Conservation (phyloP, 37 sponge, comb jelly and placozoan species). For the Beroe ovata region DNA sequence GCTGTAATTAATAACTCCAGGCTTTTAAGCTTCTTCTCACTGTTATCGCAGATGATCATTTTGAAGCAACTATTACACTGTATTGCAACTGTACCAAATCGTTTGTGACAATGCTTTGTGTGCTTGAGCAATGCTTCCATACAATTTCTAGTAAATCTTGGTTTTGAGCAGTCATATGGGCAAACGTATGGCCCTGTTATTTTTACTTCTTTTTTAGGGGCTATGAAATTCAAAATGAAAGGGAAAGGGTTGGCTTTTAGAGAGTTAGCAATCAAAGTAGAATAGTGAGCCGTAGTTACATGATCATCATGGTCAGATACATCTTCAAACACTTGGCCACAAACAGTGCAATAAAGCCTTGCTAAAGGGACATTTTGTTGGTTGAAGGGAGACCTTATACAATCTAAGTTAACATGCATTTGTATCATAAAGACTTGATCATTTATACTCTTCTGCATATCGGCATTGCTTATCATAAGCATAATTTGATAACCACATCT, state of each 20-base stretch:
- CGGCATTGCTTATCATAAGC: too few relatives aligned
- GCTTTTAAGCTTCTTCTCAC: neutral
- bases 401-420: neutral
- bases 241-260: neutral
- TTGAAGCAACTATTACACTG: slow-evolving; percentile 38
- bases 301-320: neutral
- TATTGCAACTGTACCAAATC: neutral
- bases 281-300: neutral
- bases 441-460: too few relatives aligned
- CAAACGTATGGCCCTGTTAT: slow-evolving; percentile 14
- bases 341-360: neutral
- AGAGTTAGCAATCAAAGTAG: neutral
- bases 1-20: neutral
- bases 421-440: neutral
- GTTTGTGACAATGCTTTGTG: neutral
- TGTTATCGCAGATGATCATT: slow-evolving; percentile 12
- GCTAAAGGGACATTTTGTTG: neutral
- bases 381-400: slow-evolving; percentile 8
- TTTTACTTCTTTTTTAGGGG: neutral
- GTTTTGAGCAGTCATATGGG: neutral
- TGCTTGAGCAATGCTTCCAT: slow-evolving; percentile 7
- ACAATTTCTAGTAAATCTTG: neutral
- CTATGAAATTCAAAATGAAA: neutral
- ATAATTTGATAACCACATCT: slow-evolving; percentile 38
- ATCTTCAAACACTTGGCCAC: slow-evolving; percentile 8